phyloP scores from a whole-genome alignment of 2,888 invertebrate species.

The Acronicta psi region DNA sequence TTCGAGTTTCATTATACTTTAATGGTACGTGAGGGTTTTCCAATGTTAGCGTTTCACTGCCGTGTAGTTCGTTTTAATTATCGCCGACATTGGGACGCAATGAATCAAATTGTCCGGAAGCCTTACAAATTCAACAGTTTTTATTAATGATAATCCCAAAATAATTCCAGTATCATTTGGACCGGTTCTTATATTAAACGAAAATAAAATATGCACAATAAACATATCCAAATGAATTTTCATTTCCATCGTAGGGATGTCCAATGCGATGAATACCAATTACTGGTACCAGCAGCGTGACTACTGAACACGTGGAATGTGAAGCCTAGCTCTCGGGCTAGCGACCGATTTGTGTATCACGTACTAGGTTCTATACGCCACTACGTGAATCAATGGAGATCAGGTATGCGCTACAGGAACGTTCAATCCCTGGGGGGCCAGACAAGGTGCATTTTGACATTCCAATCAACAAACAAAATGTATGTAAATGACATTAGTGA shows the following conservation, averaged over 20 bases:
- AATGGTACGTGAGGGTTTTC: constrained; percentile 26
- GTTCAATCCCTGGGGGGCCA: constrained; percentile 61
- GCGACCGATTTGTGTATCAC: constrained; percentile 64
- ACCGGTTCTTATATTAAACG: not conserved
- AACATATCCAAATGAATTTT: constrained; percentile 73
- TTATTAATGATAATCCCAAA: not conserved
- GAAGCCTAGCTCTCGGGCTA: constrained; percentile 61
- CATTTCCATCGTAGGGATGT: constrained; percentile 76
- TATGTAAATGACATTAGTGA: too few relatives aligned
- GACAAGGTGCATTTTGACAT: too few relatives aligned
- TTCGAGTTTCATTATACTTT: constrained; percentile 39
- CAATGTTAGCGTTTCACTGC: constrained; percentile 21
- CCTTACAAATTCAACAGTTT: not conserved
- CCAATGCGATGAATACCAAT: constrained; percentile 84
- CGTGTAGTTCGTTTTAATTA: constrained; percentile 10
- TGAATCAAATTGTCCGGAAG: not conserved
- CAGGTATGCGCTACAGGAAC: constrained; percentile 55
- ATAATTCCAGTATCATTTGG: not conserved
- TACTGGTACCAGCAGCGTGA: constrained; percentile 70
- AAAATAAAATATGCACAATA: not conserved
- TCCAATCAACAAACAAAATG: too few relatives aligned
- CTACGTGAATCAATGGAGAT: constrained; percentile 56
- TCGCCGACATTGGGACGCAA: not conserved
- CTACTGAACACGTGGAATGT: constrained; percentile 79
- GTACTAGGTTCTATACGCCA: constrained; percentile 45